These are phyloP conservation scores for Mimas tiliae DNA, from an alignment of 2,888 invertebrate species.

Conservation along the genomic window DNA sequence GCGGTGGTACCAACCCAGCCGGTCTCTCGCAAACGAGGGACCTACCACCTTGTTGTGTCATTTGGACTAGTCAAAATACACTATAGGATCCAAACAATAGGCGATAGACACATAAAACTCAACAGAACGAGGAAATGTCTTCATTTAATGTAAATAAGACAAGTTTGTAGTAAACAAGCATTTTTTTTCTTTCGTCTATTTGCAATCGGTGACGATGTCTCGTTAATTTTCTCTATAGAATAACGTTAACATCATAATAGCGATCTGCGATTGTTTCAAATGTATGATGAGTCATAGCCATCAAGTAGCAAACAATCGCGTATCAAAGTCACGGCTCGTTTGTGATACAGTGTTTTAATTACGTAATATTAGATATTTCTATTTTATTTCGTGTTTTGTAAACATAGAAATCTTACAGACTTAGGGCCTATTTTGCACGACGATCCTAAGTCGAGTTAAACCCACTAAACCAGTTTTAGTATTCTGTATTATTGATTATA, in stretches of 20 bases:
- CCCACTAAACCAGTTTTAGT: too few relatives aligned
- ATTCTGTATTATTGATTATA: too few relatives aligned
- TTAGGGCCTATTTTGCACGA: too few relatives aligned
- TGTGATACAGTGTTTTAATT: conserved; percentile 23
- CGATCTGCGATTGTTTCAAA: conserved; percentile 44
- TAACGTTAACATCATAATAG: conserved; percentile 45
- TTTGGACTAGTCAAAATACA: neutral
- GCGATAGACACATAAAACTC: neutral
- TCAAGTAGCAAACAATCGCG: conserved; percentile 3
- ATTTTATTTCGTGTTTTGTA: neutral
- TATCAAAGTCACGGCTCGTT: conserved; percentile 21
- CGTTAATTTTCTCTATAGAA: conserved; percentile 28
- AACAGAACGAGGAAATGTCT: conserved; percentile 1
- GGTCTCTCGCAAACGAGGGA: too few relatives aligned
- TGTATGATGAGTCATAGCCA: conserved; percentile 44
- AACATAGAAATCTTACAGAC: neutral
- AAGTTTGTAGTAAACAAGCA: neutral
- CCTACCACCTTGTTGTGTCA: too few relatives aligned
- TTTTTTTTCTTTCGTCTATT: conserved; percentile 4
- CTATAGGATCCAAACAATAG: too few relatives aligned
- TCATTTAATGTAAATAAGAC: conserved; percentile 12
- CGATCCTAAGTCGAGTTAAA: too few relatives aligned
- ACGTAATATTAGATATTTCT: conserved; percentile 12
- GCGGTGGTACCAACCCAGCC: too few relatives aligned
- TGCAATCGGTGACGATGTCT: neutral